Evolutionary conservation across 2,888 invertebrate genomes (phyloP).

Genomic region (Leistus spinibarbis): DNA sequence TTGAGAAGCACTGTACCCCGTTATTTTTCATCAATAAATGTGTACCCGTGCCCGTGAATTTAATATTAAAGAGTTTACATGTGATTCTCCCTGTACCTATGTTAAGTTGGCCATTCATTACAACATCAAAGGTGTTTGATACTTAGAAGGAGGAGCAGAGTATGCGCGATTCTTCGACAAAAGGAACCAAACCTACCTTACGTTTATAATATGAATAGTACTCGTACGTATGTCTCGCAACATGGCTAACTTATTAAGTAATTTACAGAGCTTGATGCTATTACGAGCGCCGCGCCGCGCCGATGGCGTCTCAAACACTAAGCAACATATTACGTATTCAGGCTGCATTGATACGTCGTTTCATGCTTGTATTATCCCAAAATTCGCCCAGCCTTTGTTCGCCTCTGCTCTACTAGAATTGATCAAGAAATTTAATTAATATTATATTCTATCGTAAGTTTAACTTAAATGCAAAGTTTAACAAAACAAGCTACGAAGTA

Average conservation of each 20-base stretch:
- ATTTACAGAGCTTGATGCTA: slow-evolving; percentile 17
- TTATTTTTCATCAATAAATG: neutral
- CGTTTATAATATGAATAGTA: neutral
- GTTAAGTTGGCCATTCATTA: slow-evolving; percentile 29
- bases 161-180: slow-evolving; percentile 28
- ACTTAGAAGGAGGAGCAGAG: slow-evolving; percentile 32
- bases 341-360: slow-evolving; percentile 1
- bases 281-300: neutral
- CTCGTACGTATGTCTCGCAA: neutral
- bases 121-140: slow-evolving; percentile 37
- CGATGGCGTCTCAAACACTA: neutral
- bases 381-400: neutral
- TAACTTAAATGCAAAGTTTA: neutral
- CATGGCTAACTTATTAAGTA: slow-evolving; percentile 33
- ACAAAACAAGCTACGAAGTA: neutral
- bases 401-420: neutral
- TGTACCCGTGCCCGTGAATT: neutral
- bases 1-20: neutral
- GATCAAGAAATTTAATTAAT: neutral
- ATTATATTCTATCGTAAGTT: neutral
- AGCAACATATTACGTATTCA: neutral
- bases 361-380: neutral
- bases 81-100: slow-evolving; percentile 9
- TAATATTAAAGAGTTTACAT: slow-evolving; percentile 31
- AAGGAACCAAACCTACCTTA: neutral